These are phyloP conservation scores for Hipparchia semele DNA, from an alignment of 2,888 invertebrate species.

Conservation along the genomic window DNA sequence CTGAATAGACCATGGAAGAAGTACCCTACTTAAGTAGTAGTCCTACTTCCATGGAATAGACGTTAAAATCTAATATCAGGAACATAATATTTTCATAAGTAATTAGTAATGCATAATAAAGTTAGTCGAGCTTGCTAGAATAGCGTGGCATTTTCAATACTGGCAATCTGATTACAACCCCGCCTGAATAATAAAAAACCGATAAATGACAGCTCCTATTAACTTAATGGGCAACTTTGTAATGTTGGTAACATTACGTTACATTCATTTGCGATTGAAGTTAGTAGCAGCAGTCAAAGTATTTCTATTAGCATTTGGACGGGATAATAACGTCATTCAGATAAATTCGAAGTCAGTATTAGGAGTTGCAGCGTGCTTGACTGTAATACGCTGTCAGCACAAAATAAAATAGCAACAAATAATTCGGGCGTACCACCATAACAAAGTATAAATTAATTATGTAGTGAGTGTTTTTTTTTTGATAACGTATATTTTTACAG, in stretches of 20 bases:
- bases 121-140: background rate
- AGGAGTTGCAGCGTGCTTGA: no score
- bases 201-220: background rate
- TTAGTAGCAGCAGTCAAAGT: no score
- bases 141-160: background rate
- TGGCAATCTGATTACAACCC: background rate
- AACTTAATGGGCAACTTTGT: no score
- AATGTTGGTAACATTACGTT: no score
- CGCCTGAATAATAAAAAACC: background rate
- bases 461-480: background rate
- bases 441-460: background rate
- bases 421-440: background rate
- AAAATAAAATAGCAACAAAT: background rate
- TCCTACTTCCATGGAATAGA: background rate
- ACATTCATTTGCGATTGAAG: no score
- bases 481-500: background rate
- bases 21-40: no score
- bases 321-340: background rate
- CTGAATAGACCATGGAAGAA: background rate
- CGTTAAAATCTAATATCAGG: conserved; percentile 33
- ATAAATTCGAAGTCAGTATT: no score
- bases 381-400: no score
- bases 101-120: background rate
- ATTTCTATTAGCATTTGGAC: background rate
- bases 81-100: conserved; percentile 20